Evolutionary conservation across 2,113 vertebrate genomes (phyloP), one percentile per base, ranked within the genome.

Genomic region (Oncorhynchus keta): DNA sequence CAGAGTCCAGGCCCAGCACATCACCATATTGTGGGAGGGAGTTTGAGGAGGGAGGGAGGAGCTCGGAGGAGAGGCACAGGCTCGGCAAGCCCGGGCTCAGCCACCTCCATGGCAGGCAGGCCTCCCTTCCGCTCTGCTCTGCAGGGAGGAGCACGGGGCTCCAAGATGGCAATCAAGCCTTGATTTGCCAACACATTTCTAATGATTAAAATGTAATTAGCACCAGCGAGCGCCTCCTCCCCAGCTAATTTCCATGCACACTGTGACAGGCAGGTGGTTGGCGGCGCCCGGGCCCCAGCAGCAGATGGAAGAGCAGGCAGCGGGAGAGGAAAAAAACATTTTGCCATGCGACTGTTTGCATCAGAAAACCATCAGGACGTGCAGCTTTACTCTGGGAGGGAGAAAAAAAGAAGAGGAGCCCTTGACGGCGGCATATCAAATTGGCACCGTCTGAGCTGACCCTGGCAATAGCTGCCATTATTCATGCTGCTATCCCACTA

Each of bases 151-250:
- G 93, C 95, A 72, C 77, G 82, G 93, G 92, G 92, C 96, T 97
- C 95, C 70, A 95, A 96, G 95, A 97, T 97, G 96, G 96, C 97
- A 98, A 99, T 98, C 96, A 96, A 96, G 96, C 93, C 96, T 97
- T 98, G 97, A 99, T 99, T 99, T 98, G 97, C 97, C 97, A 98
- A 99, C 97, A 98, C 97, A 97, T 99, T 98, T 97, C 96, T 95
- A 99, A 98, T 99, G 97, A 99, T 99, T 99, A 99, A 99, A 99
- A 98, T 97, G 97, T 99, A 98, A 99, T 99, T 98, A 98, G 97
- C 96, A 96, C 96, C 96, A 98, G 96, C 95, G 95, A 96, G 96
- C 95, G 93, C 97, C 97, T 97, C 96, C 97, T 98, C 97, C 97
- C 97, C 93, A 96, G 97, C 97, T 99, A 97, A 98, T 98, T 98